Percentiles rank a stretch among this genome's conserved stretches.
phyloP scores from a whole-genome alignment of 2,888 invertebrate genomes.

The Troglohyphantes excavatus region DNA sequence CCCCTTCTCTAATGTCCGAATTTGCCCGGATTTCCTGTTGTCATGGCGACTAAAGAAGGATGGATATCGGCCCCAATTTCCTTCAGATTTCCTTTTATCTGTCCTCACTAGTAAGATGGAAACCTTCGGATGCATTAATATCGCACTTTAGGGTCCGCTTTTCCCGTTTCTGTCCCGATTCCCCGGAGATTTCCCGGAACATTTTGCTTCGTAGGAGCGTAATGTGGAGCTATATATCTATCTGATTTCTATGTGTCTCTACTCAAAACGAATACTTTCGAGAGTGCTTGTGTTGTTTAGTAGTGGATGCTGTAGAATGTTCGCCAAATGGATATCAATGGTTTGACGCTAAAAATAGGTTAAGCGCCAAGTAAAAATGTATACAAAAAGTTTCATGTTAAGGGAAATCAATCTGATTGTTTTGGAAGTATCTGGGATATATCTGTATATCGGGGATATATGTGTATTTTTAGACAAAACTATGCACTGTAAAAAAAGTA shows the following conservation, averaged over 20 bases:
- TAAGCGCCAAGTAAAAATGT: no score
- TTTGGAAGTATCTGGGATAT: no score
- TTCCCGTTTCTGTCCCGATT: background rate
- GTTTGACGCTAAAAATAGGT: no score
- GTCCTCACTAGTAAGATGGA: background rate
- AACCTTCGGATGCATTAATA: constrained; percentile 1
- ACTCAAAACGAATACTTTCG: background rate
- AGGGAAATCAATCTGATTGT: no score
- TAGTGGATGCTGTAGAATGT: no score
- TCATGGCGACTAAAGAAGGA: constrained; percentile 27
- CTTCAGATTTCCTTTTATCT: constrained; percentile 7
- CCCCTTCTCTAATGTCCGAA: constrained; percentile 35
- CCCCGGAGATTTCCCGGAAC: background rate
- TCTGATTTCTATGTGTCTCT: background rate
- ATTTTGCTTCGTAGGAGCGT: background rate
- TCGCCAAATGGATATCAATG: no score
- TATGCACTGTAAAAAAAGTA: no score
- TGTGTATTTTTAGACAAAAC: no score
- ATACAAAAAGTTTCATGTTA: no score
- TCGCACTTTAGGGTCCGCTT: background rate
- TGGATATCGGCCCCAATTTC: constrained; percentile 26
- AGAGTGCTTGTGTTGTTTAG: background rate
- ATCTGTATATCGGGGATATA: no score
- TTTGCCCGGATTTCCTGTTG: constrained; percentile 41
- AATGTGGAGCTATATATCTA: background rate